Evolutionary conservation across 2,888 invertebrate species (phyloP), one percentile per base, ranked within the genome.

Genomic region (Hydropsyche betteni): DNA sequence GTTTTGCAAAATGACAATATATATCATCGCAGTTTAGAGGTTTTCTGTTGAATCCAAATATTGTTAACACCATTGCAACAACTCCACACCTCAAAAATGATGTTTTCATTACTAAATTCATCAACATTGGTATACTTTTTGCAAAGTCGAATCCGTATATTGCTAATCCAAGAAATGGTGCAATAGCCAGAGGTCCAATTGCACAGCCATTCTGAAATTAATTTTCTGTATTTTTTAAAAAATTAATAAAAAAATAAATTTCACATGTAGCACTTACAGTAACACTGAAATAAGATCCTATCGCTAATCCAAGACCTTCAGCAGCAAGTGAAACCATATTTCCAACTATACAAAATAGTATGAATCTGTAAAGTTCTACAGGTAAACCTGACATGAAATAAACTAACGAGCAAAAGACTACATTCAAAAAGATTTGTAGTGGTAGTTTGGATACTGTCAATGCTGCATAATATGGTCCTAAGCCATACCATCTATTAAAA

Each of bases 221-320:
- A 5, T 16, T 55, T 55, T 8, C 0, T 2, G 10, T 51, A 16
- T 16, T 55, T 8, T 44, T 2, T 44, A 1, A 44, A 2, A 44
- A 44, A 44, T 8, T 44, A 44, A 44, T 44, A 2, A 64, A n/a
- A 36, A 38, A 44, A 69, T 44, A 38, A 44, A n/a, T 38, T 44
- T 44, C 4, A 64, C 16, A 24, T 33, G 33, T 8, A 8, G 24
- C 8, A 44, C 44, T 44, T 82, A 92, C 92, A 80, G 89, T 88
- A 74, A 91, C 87, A 81, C 86, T 91, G 80, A 91, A 91, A 8
- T 90, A 84, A 3, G 91, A 90, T 72, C 94, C 94, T 80, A 95
- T 93, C 0, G 93, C 90, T 77, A 94, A 82, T 0, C 94, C 95
- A 82, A 94, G 88, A 50, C 93, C 93, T 82, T 95, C 95, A 16